These are phyloP conservation scores for Gnathonemus longibarbis DNA, from an alignment of 2,113 vertebrate species.

Conservation along the genomic window DNA sequence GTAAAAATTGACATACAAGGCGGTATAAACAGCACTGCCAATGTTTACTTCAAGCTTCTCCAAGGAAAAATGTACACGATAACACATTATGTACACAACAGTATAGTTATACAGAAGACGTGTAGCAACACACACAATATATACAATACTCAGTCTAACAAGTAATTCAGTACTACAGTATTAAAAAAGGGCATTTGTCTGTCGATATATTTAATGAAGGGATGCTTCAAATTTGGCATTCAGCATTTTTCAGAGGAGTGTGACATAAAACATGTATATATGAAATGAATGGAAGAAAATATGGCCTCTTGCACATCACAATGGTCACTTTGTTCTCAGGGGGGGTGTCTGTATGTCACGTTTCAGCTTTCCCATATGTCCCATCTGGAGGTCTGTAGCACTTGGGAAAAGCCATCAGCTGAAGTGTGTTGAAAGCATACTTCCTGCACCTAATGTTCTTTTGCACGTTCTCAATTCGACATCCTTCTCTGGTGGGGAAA, in stretches of 20 bases:
- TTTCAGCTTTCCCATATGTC: constrained; percentile 79
- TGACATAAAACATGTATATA: background rate
- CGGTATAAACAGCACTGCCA: background rate
- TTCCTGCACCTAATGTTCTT: constrained; percentile 90
- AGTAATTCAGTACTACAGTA: background rate
- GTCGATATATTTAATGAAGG: background rate
- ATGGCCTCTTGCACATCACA: background rate
- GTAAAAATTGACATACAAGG: background rate
- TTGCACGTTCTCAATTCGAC: constrained; percentile 90
- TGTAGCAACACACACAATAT: background rate
- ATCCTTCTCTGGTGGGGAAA: constrained; percentile 71
- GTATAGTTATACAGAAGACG: background rate
- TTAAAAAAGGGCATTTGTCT: background rate
- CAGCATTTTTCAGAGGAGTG: background rate
- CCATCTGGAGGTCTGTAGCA: constrained; percentile 86
- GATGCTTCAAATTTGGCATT: background rate
- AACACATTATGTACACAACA: background rate
- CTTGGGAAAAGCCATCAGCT: constrained; percentile 90
- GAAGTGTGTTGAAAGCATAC: constrained; percentile 87
- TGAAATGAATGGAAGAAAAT: constrained; percentile 74
- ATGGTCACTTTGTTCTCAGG: background rate
- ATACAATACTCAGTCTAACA: background rate
- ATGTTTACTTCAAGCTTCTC: background rate
- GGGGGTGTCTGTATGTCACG: constrained; percentile 38
- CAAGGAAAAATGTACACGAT: background rate